Percentiles rank a stretch among this genome's conserved stretches.
Conservation (phyloP, 2,888 invertebrate species). For the Tetrapedia diversipes region DNA sequence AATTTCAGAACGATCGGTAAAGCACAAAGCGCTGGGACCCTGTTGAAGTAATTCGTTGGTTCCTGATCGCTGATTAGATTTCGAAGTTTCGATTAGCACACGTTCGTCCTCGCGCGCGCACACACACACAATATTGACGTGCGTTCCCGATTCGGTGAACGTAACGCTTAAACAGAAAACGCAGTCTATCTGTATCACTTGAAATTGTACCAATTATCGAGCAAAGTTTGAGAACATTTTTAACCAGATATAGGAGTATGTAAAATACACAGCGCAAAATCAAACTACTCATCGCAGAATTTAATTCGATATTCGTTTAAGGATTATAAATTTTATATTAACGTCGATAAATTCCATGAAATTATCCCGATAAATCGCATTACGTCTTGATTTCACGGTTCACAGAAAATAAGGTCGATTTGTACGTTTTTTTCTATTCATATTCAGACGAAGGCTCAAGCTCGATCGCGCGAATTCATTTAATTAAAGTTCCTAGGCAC, state of each 20-base stretch:
- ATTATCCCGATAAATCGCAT: not conserved
- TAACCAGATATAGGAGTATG: not conserved
- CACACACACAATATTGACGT: not conserved
- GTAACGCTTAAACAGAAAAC: not conserved
- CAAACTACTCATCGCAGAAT: too few relatives aligned
- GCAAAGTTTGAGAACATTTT: not conserved
- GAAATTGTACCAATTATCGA: not conserved
- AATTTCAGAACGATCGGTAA: conserved; percentile 7
- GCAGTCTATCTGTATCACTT: too few relatives aligned
- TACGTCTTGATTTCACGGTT: not conserved
- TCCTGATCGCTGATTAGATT: conserved; percentile 32
- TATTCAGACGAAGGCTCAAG: not conserved
- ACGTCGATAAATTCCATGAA: not conserved
- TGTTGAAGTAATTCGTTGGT: conserved; percentile 24
- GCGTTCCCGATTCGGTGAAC: not conserved
- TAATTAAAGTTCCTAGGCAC: conserved; percentile 34
- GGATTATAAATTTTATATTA: too few relatives aligned
- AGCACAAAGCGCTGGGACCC: not conserved
- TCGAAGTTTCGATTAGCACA: conserved; percentile 15
- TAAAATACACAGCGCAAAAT: too few relatives aligned
- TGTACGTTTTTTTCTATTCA: not conserved
- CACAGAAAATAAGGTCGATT: not conserved
- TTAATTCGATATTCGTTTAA: too few relatives aligned
- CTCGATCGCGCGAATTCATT: conserved; percentile 24
- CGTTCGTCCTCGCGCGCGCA: too few relatives aligned